Base-by-base conservation (phyloP, 1,140 invertebrate species). In the Phthorimaea operculella region DNA sequence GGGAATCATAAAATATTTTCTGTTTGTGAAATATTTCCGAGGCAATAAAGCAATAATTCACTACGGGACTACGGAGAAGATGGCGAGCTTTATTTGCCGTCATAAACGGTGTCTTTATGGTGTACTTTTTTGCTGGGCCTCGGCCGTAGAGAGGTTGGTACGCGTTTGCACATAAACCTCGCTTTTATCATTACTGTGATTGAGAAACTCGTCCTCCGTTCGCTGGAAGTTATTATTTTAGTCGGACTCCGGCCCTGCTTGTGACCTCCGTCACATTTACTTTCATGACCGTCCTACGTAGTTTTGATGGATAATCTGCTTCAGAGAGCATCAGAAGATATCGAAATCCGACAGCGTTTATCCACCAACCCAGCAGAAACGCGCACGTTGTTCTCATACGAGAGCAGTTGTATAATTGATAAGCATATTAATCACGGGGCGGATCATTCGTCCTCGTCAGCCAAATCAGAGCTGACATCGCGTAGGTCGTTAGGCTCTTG, bases 1-100 rank as follows among this genome's bases (percentile, higher is more conserved):
- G 79, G 72, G 78, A 80, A 84, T 83, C 81, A 84, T 84, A 84
- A 84, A 84, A 84, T 83, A 83, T 84, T 84, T 84, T 84, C 81
- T 81, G 81, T 84, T 84, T 84, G 81, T 81, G 74, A 83, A 84
- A 84, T 83, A 83, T 84, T 84, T 80, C 81, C 79, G 78, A 83
- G 68, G 81, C 81, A 83, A 84, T 84, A 84, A 84, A 84, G 81
- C 79, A 81, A 83, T 84, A 84, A 83, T 81, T 84, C 81, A 84
- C 76, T 79, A 80, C 80, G 77, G 73, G 80, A 75, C 80, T 79
- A 79, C 79, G 72, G 76, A 76, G 79, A 82, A 84, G 78, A 81
- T 71, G 73, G 75, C 79, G 64, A 68, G 78, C 74, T 84, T 84
- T 84, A 84, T 84, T 81, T 83, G 78, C 81, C 66, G 79, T 70